Evolutionary conservation across 2,888 invertebrate species (phyloP), one percentile per base, ranked within the genome.

Genomic region (Meteorus colon): DNA sequence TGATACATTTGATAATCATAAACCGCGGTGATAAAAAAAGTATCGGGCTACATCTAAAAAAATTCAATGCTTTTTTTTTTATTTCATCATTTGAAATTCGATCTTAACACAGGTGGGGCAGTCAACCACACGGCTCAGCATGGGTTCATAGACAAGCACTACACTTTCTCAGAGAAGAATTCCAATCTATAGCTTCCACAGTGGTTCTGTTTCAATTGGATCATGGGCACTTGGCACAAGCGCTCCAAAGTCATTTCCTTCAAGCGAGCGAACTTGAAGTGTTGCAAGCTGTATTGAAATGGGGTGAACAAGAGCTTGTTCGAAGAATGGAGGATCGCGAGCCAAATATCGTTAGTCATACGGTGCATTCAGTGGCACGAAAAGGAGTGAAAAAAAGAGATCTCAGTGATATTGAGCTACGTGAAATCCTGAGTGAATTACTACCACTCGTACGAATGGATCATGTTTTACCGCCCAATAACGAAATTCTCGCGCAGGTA

Each of bases 91-190:
- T 48, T 55, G 65, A 10, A 60, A 75, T 63, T 37, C 37, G 59
- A 59, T 77, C 31, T 59, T 31, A 37, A 45, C 60, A 24, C 62
- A 89, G 91, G 67, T 99, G 98, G 99, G 94, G 96, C 24, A 92
- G 94, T 82, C 96, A 96, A 88, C 94, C 97, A 0, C 96, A 98
- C 89, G 98, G 98, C 73, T 96, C 96, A 16, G 94, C 94, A 55
- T 98, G 97, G 97, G 96, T 98, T 65, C 95, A 96, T 86, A 92
- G 95, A 14, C 96, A 97, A 90, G 97, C 97, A 71, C 93, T 96
- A 88, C 96, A 97, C 86, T 98, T 95, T 91, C 92, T 98, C 63
- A 93, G 96, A 59, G 98, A 98, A 90, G 98, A 98, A 91, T 98
- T 98, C 90, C 93, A 95, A 71, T 91, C 94, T 2, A 93, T 97